Conservation (phyloP, 1,140 invertebrate genomes). For the Diorhabda elongata region DNA sequence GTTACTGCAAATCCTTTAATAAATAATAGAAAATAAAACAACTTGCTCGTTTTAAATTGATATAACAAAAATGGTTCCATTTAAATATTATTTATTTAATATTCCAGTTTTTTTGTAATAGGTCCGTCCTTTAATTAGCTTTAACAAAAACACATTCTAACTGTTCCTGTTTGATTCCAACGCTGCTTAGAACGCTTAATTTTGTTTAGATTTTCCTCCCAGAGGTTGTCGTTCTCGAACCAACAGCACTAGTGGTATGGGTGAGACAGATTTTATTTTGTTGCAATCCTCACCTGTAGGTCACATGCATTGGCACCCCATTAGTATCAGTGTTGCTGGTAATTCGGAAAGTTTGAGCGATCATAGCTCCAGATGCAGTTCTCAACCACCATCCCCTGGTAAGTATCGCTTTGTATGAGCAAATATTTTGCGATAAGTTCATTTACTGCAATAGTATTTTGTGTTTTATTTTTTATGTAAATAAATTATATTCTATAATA, state of each 20-base stretch:
- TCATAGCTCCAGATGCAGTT: slow-evolving; percentile 45
- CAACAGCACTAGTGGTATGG: slow-evolving; percentile 41
- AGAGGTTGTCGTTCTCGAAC: slow-evolving; percentile 38
- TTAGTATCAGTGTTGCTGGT: slow-evolving; percentile 41
- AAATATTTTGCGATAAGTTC: too few relatives aligned
- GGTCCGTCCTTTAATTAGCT: not conserved
- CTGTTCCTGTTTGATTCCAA: not conserved
- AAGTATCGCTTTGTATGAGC: slow-evolving; percentile 14
- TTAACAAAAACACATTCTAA: not conserved
- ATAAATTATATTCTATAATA: too few relatives aligned
- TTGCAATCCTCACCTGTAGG: slow-evolving; percentile 53
- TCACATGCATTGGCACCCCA: slow-evolving; percentile 51
- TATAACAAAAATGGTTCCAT: too few relatives aligned
- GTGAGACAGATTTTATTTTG: slow-evolving; percentile 55
- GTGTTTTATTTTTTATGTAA: too few relatives aligned
- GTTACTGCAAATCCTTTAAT: too few relatives aligned
- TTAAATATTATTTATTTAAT: too few relatives aligned
- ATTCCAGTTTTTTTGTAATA: too few relatives aligned
- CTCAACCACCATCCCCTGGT: slow-evolving; percentile 48
- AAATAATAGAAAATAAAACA: too few relatives aligned
- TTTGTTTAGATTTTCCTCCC: slow-evolving; percentile 14
- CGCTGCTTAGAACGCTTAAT: not conserved
- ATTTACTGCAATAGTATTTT: too few relatives aligned
- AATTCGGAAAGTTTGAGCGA: slow-evolving; percentile 42
- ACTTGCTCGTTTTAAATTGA: too few relatives aligned